Conservation (phyloP, 2,113 vertebrate species). For the Petroica traversi region DNA sequence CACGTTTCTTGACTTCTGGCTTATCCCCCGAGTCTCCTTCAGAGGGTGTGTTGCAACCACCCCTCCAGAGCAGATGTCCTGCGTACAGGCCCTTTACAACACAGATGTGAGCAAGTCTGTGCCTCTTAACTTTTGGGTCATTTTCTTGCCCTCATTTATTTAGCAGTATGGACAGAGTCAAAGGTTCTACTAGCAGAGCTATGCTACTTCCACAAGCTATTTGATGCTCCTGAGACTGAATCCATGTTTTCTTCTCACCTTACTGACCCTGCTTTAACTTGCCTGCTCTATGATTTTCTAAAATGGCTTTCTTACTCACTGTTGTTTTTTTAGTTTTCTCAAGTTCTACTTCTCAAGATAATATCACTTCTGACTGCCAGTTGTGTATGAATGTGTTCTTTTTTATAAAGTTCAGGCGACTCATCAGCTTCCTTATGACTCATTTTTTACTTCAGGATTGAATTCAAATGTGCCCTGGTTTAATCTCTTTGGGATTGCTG, state of each 20-base stretch:
- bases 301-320: not conserved
- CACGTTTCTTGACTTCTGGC: not conserved
- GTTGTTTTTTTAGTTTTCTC: constrained; percentile 32
- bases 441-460: constrained; percentile 59
- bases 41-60: not conserved
- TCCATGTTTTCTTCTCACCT: not conserved
- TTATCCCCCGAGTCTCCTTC: not conserved
- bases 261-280: not conserved
- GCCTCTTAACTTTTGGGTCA: not conserved
- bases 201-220: not conserved
- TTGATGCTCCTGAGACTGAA: not conserved
- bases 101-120: not conserved
- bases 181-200: not conserved
- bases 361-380: constrained; percentile 57
- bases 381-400: constrained; percentile 32
- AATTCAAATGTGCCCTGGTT: constrained; percentile 55
- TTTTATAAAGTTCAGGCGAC: constrained; percentile 46
- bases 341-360: constrained; percentile 20
- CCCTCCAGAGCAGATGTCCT: not conserved
- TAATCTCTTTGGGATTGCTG: constrained; percentile 53
- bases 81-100: not conserved
- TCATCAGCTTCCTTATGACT: constrained; percentile 64
- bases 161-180: not conserved
- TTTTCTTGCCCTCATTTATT: not conserved
- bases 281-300: not conserved